A percentile compares a stretch with the other conserved stretches of the same genome.
Evolutionary conservation across 2,888 invertebrate species (phyloP).

Genomic region (Chrysina gloriosa): DNA sequence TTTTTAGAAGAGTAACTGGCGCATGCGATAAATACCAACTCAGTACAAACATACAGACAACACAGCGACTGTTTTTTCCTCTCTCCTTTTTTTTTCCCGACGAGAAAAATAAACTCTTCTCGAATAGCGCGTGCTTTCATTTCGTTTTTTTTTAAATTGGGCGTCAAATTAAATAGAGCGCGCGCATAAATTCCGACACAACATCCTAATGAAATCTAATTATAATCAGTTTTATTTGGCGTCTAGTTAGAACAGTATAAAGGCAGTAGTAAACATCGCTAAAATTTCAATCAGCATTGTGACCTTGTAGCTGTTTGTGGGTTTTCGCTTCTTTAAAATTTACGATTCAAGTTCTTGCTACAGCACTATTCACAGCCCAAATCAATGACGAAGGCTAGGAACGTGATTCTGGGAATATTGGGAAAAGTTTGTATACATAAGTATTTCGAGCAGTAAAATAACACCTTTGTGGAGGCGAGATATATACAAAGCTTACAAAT

Average conservation of each 20-base stretch:
- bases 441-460: too few relatives aligned
- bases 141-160: neutral
- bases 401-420: too few relatives aligned
- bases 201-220: constrained; percentile 31
- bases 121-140: neutral
- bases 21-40: neutral
- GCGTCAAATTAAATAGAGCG: neutral
- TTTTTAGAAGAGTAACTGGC: neutral
- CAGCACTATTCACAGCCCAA: too few relatives aligned
- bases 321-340: constrained; percentile 1
- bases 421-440: too few relatives aligned
- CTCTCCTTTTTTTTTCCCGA: too few relatives aligned
- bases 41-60: neutral
- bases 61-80: too few relatives aligned
- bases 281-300: constrained; percentile 28
- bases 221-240: constrained; percentile 29
- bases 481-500: too few relatives aligned
- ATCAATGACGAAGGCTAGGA: too few relatives aligned
- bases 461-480: too few relatives aligned
- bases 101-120: neutral
- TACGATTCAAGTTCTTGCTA: too few relatives aligned
- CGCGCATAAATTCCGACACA: constrained; percentile 16
- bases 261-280: constrained; percentile 27
- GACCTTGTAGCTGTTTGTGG: constrained; percentile 20
- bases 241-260: constrained; percentile 10